Evolutionary conservation across 2,797 vertebrate species (phyloP).

Genomic region (Channallabes apus): DNA sequence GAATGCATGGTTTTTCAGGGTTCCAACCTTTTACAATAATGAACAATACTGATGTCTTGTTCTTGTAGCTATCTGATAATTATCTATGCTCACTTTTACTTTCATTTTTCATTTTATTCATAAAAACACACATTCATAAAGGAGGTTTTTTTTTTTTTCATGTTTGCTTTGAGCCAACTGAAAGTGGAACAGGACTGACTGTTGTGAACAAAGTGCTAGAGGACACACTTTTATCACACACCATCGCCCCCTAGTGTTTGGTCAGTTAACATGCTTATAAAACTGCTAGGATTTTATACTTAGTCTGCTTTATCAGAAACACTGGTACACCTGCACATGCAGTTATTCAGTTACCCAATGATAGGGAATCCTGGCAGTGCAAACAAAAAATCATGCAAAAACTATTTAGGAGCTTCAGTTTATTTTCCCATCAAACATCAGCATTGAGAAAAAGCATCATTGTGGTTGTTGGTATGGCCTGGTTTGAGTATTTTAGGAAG

Average conservation of each 20-base stretch:
- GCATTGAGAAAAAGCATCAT: not conserved
- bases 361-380: not conserved
- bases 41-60: not conserved
- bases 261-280: not conserved
- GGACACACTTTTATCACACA: slow-evolving; percentile 1
- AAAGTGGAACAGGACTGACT: slow-evolving; percentile 7
- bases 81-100: not conserved
- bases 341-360: not conserved
- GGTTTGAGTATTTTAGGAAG: not conserved
- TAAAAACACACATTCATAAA: not conserved
- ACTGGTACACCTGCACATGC: not conserved
- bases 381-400: not conserved
- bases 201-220: not conserved
- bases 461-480: not conserved
- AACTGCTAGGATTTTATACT: not conserved
- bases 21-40: not conserved
- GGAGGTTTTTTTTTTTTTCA: not conserved
- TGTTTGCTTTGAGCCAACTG: not conserved
- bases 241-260: slow-evolving; percentile 27
- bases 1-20: not conserved
- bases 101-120: slow-evolving; percentile 8
- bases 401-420: not conserved
- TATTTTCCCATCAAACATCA: not conserved
- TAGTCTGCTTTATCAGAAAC: not conserved
- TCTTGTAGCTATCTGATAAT: not conserved